These are phyloP conservation scores for Misgurnus anguillicaudatus DNA, from an alignment of 2,113 vertebrate species.

Conservation along the genomic window DNA sequence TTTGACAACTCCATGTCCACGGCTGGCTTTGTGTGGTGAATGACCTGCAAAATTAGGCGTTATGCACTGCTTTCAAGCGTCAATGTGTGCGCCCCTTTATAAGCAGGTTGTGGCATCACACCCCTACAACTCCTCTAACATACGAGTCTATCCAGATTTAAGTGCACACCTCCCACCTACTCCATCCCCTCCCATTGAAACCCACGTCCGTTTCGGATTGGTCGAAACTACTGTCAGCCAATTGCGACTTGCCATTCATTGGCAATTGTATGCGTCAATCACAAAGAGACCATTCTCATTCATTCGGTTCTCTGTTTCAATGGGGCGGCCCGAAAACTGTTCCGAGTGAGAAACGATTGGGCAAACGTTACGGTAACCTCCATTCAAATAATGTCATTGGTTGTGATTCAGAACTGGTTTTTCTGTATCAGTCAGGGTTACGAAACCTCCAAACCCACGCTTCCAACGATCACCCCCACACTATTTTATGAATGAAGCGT, in stretches of 20 bases:
- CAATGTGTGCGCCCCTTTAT: constrained; percentile 76
- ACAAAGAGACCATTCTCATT: constrained; percentile 59
- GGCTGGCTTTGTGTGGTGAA: constrained; percentile 58
- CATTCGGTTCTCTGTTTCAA: constrained; percentile 66
- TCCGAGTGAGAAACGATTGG: constrained; percentile 64
- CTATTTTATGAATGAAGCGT: constrained; percentile 79
- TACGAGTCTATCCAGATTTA: constrained; percentile 77
- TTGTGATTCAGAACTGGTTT: constrained; percentile 65
- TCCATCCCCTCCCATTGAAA: constrained; percentile 49
- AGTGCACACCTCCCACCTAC: constrained; percentile 66
- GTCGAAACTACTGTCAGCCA: constrained; percentile 51
- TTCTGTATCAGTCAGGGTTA: constrained; percentile 74
- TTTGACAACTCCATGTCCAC: constrained; percentile 65
- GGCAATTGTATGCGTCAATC: constrained; percentile 61
- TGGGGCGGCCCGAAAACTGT: constrained; percentile 56
- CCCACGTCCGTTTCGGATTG: constrained; percentile 57
- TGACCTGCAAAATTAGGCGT: constrained; percentile 69
- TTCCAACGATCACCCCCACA: constrained; percentile 64
- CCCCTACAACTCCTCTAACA: constrained; percentile 73
- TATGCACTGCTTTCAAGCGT: constrained; percentile 71
- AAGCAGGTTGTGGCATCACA: constrained; percentile 79
- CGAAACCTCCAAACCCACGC: constrained; percentile 74
- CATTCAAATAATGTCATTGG: constrained; percentile 64
- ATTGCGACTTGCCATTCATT: constrained; percentile 27
- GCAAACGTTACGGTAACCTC: constrained; percentile 57